A percentile compares a stretch with the other conserved stretches of the same genome.
phyloP scores from a whole-genome alignment of 2,888 invertebrate species.

The Ferrisia virgata region DNA sequence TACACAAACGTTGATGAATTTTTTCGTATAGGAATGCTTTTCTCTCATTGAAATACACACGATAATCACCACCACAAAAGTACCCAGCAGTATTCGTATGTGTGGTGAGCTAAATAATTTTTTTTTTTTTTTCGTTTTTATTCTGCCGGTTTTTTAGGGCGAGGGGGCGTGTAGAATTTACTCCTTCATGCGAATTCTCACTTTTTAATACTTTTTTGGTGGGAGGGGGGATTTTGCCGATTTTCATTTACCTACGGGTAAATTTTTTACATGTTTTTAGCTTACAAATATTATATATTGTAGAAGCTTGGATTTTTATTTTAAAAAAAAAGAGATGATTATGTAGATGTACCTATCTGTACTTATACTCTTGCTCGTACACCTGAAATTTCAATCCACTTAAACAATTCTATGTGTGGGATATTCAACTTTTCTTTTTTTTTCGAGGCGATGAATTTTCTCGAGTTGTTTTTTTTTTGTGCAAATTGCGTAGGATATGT shows the following conservation, averaged over 20 bases:
- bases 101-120: too few species aligned
- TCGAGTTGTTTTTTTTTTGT: not conserved
- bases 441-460: not conserved
- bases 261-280: too few species aligned
- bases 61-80: too few species aligned
- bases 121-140: too few species aligned
- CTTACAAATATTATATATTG: too few species aligned
- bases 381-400: not conserved
- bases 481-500: not conserved
- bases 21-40: not conserved
- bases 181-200: too few species aligned
- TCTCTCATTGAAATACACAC: not conserved
- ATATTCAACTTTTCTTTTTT: not conserved
- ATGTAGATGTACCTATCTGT: not conserved
- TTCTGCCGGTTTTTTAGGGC: too few species aligned
- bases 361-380: not conserved
- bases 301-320: too few species aligned
- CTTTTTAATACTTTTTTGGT: too few species aligned
- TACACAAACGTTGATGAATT: not conserved
- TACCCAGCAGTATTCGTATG: too few species aligned
- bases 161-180: too few species aligned
- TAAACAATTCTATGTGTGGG: not conserved
- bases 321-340: not conserved
- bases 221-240: too few species aligned
- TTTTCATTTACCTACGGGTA: not conserved